Evolutionary conservation across 53 echinoderm and acorn worm species (phyloP).

Genomic region (Paracentrotus lividus): DNA sequence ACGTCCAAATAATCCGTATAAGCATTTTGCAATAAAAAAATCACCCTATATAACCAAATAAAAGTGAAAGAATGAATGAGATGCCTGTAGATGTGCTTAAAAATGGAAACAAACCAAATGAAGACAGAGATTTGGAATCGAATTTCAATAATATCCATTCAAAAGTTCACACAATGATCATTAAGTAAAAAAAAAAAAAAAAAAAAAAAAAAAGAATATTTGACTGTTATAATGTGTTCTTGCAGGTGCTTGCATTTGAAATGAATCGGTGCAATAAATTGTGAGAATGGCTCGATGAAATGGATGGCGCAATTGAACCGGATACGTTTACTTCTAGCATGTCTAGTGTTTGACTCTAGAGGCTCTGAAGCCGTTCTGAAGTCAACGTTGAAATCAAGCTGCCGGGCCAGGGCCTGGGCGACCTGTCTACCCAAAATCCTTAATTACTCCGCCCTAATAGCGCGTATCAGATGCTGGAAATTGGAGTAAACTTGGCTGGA

Average conservation of each 20-base stretch:
- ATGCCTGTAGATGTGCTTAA: neutral
- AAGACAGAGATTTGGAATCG: neutral
- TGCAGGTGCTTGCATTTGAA: conserved; percentile 8
- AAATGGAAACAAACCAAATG: neutral
- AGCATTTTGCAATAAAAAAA: neutral
- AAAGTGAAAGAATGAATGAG: neutral
- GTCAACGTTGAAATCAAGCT: conserved; percentile 57
- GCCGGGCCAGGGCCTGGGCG: conserved; percentile 31
- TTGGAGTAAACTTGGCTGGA: conserved; percentile 50
- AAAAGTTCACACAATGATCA: neutral
- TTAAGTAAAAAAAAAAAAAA: neutral
- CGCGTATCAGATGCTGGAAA: conserved; percentile 64
- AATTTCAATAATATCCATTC: neutral
- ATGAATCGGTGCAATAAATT: conserved; percentile 49
- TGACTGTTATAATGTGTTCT: conserved; percentile 19
- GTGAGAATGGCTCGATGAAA: conserved; percentile 29
- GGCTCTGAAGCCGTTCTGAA: conserved; percentile 18
- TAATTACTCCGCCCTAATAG: conserved; percentile 70
- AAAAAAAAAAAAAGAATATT: neutral
- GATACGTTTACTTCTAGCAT: conserved; percentile 43
- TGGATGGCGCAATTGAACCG: conserved; percentile 46
- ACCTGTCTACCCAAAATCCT: conserved; percentile 47
- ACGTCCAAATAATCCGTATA: neutral
- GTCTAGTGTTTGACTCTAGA: conserved; percentile 44
- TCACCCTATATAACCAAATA: neutral